These are phyloP conservation scores for Hyposoter didymator DNA, from an alignment of 2,888 invertebrate genomes.

Conservation along the genomic window DNA sequence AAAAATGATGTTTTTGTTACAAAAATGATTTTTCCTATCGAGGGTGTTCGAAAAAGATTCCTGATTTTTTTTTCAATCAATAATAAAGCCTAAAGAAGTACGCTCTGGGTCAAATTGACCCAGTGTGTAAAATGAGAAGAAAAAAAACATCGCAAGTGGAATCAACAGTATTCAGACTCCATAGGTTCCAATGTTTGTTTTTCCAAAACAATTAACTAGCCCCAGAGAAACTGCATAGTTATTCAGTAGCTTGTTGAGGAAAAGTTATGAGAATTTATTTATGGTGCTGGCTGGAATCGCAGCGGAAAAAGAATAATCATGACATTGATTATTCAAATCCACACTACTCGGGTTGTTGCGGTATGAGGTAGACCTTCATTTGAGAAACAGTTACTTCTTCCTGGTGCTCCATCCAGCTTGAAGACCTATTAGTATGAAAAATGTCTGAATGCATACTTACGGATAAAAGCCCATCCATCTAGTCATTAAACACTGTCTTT, in stretches of 20 bases:
- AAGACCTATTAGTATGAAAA: constrained; percentile 50
- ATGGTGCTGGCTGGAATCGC: not conserved
- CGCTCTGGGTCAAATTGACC: too few species aligned
- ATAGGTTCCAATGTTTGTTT: not conserved
- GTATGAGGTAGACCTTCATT: constrained; percentile 20
- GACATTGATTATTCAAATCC: constrained; percentile 12
- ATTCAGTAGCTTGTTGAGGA: not conserved
- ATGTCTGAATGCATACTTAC: constrained; percentile 45
- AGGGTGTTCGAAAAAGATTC: too few species aligned
- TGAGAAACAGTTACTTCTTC: constrained; percentile 62
- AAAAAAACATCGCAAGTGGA: not conserved
- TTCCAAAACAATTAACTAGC: not conserved
- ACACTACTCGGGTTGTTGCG: constrained; percentile 22
- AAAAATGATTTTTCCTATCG: not conserved
- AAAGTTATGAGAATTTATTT: not conserved
- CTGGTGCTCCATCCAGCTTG: constrained; percentile 33
- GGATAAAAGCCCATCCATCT: constrained; percentile 49
- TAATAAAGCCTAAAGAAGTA: too few species aligned
- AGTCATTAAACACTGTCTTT: constrained; percentile 45
- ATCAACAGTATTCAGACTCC: not conserved
- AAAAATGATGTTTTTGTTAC: constrained; percentile 34
- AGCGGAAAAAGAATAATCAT: constrained; percentile 4
- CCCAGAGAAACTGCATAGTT: not conserved
- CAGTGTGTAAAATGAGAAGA: not conserved
- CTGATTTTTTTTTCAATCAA: too few species aligned